These are phyloP conservation scores for Euglossa dilemma DNA, from an alignment of 1,140 invertebrate genomes.

Conservation along the genomic window DNA sequence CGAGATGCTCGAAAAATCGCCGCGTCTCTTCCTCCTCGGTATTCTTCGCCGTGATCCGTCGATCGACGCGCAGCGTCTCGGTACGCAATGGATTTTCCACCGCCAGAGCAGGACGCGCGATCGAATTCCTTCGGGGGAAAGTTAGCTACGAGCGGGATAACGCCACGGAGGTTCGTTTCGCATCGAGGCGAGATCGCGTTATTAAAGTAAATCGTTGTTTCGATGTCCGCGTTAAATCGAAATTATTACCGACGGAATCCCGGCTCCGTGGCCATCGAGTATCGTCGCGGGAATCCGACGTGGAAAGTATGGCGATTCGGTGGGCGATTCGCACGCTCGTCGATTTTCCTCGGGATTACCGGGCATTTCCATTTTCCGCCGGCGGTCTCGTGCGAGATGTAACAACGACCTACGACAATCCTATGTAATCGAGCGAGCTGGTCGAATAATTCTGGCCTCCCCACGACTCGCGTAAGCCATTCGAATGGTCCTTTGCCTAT, in stretches of 20 bases:
- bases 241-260: constrained; percentile 35
- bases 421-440: constrained; percentile 57
- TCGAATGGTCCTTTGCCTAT: constrained; percentile 74
- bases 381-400: constrained; percentile 47
- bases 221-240: constrained; percentile 19
- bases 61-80: background rate
- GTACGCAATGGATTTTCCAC: no score
- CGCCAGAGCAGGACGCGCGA: background rate
- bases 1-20: constrained; percentile 30
- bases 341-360: constrained; percentile 50
- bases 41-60: no score
- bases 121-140: background rate
- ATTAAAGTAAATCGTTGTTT: constrained; percentile 33
- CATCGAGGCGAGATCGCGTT: background rate
- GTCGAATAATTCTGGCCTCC: constrained; percentile 71
- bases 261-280: background rate
- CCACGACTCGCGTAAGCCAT: constrained; percentile 68
- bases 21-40: background rate
- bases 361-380: constrained; percentile 54
- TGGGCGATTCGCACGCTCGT: constrained; percentile 23
- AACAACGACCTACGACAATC: constrained; percentile 61
- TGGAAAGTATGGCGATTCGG: constrained; percentile 41
- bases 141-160: no score
- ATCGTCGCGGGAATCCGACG: constrained; percentile 26
- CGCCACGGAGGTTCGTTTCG: no score